phyloP scores from a whole-genome alignment of 2,888 invertebrate species.

The Tetanocera ferruginea region DNA sequence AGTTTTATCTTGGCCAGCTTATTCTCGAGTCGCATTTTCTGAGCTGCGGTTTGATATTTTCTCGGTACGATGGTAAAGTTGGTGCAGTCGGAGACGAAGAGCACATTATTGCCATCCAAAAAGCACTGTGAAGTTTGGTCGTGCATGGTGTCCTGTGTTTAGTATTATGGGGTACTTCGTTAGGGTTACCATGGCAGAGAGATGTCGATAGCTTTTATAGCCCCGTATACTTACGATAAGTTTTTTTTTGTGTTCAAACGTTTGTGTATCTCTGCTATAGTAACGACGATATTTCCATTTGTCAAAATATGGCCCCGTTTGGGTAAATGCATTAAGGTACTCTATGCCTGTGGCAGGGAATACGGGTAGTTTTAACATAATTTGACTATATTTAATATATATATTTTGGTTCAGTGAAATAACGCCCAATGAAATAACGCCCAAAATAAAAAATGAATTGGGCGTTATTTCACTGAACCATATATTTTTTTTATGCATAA shows the following conservation, averaged over 20 bases:
- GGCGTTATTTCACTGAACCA: too few relatives aligned
- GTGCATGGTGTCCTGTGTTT: constrained; percentile 61
- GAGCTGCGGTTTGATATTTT: constrained; percentile 77
- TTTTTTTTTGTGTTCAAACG: constrained; percentile 68
- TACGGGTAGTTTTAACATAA: not conserved
- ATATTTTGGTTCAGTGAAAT: too few relatives aligned
- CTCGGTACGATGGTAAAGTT: constrained; percentile 76
- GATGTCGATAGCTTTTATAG: too few relatives aligned
- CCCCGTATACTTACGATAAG: constrained; percentile 64
- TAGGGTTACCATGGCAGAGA: too few relatives aligned
- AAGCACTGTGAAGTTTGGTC: constrained; percentile 66
- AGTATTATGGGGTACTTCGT: not conserved
- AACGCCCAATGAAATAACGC: too few relatives aligned
- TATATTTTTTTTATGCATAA: too few relatives aligned
- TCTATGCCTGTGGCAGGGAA: constrained; percentile 71
- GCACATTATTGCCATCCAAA: constrained; percentile 63
- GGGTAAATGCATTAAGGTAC: constrained; percentile 86
- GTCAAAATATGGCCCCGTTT: constrained; percentile 74
- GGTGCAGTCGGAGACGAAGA: constrained; percentile 73
- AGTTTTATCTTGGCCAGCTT: constrained; percentile 73
- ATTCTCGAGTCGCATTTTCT: constrained; percentile 73
- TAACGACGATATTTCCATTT: constrained; percentile 58
- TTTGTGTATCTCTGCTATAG: constrained; percentile 76
- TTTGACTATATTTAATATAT: not conserved
- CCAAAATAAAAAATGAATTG: too few relatives aligned